Evolutionary conservation across 2,113 vertebrate species (phyloP).

Genomic region (Daphoenositta chrysoptera): DNA sequence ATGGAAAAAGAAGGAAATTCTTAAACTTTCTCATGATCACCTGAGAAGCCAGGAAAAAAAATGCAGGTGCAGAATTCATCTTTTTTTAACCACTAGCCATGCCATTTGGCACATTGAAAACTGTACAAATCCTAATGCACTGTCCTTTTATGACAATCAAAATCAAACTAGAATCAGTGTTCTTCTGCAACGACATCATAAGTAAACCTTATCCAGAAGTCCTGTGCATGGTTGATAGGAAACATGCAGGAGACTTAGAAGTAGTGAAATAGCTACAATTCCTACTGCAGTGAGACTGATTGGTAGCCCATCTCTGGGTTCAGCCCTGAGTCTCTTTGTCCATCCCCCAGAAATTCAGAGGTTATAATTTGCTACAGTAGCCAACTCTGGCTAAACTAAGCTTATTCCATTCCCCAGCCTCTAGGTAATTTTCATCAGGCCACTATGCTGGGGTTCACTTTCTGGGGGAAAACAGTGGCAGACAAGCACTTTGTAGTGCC

Average conservation of each 20-base stretch:
- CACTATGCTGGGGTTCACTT: background rate
- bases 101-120: background rate
- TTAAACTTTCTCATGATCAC: accelerated
- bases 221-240: background rate
- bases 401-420: background rate
- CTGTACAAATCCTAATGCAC: background rate
- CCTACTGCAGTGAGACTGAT: background rate
- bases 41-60: background rate
- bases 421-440: background rate
- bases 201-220: background rate
- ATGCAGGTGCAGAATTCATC: background rate
- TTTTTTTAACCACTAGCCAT: background rate
- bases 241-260: background rate
- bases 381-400: background rate
- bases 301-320: background rate
- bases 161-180: background rate
- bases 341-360: background rate
- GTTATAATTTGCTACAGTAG: background rate
- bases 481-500: background rate
- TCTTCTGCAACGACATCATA: background rate
- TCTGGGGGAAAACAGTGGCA: background rate
- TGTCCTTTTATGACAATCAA: background rate
- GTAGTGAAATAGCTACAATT: background rate
- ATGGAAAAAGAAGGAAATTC: background rate
- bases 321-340: background rate